Evolutionary conservation across 2,888 invertebrate genomes (phyloP), one percentile per base, ranked within the genome.

Genomic region (Dryobotodes eremita): DNA sequence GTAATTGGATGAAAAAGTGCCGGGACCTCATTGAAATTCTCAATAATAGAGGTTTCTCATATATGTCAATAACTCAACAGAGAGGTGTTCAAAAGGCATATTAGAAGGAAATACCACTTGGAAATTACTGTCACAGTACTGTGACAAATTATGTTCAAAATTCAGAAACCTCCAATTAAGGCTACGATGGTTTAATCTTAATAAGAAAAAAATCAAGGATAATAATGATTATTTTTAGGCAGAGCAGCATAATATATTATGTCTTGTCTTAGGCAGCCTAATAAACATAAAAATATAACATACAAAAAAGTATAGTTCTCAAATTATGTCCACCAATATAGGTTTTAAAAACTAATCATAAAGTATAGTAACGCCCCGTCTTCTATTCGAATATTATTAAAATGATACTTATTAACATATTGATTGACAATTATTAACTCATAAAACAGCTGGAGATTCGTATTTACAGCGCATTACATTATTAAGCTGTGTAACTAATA

Each of bases 371-470:
- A 65, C 55, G 57, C 23, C 48, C 42, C 13, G 15, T 74, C 31
- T 69, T 72, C 23, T 55, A 72, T 69, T 55, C 15, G 46, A 73
- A 70, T 72, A 71, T 70, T 64, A 72, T 75, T 64, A 46, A 80
- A 73, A 76, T 68, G 0, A 57, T 48, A n/a, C 53, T 74, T 42
- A 86, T 87, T 85, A 75, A 36, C 80, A 85, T 83, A 77, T 79
- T 85, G 80, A 88, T 85, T 86, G 88, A 84, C 75, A 86, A 83
- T 86, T 88, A 86, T 83, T 85, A 77, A 65, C 36, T 79, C 66
- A 83, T 87, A 76, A 86, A 88, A 80, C 87, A 87, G 85, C 77
- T 64, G 83, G 87, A 46, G 75, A 26, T 69, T 73, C 26, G 17
- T 69, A 78, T 87, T 74, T 65, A 74, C 75, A 48, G 64, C 71